Conservation (phyloP, 1,140 invertebrate genomes). For the Triops cancriformis region DNA sequence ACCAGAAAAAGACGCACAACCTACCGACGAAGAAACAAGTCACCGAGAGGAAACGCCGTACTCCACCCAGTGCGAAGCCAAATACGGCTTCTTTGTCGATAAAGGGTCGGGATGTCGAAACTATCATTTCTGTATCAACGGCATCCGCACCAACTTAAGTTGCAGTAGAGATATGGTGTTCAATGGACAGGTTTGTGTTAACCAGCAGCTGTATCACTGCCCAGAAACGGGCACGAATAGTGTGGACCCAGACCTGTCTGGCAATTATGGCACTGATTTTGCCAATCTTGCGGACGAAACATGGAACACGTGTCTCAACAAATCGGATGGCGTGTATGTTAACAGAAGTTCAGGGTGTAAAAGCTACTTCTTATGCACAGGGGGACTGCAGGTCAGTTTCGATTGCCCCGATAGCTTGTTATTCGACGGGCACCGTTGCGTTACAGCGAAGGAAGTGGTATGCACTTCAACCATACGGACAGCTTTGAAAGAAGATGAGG, state of each 20-base stretch:
- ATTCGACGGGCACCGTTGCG: slow-evolving; percentile 39
- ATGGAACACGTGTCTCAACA: slow-evolving; percentile 31
- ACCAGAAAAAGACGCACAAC: neutral
- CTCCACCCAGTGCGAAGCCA: slow-evolving; percentile 20
- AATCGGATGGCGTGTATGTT: slow-evolving; percentile 46
- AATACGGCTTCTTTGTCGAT: slow-evolving; percentile 40
- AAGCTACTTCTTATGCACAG: slow-evolving; percentile 48
- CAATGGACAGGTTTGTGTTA: slow-evolving; percentile 47
- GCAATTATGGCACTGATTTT: neutral
- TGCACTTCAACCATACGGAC: neutral
- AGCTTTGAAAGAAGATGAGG: neutral
- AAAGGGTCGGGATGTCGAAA: slow-evolving; percentile 40
- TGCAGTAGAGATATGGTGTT: slow-evolving; percentile 42
- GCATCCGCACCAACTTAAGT: slow-evolving; percentile 38
- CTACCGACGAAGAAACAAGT: neutral
- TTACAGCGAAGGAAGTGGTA: slow-evolving; percentile 28
- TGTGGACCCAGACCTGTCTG: neutral
- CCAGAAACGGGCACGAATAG: slow-evolving; percentile 32
- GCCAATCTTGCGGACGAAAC: slow-evolving; percentile 19
- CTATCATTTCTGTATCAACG: slow-evolving; percentile 45
- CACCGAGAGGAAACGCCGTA: neutral
- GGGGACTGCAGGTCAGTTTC: slow-evolving; percentile 37
- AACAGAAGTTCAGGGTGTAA: slow-evolving; percentile 45
- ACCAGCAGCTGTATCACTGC: slow-evolving; percentile 41
- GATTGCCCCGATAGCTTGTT: slow-evolving; percentile 36